These are phyloP conservation scores for Mellivora capensis DNA, from an alignment of 2,113 vertebrate species.

Conservation along the genomic window DNA sequence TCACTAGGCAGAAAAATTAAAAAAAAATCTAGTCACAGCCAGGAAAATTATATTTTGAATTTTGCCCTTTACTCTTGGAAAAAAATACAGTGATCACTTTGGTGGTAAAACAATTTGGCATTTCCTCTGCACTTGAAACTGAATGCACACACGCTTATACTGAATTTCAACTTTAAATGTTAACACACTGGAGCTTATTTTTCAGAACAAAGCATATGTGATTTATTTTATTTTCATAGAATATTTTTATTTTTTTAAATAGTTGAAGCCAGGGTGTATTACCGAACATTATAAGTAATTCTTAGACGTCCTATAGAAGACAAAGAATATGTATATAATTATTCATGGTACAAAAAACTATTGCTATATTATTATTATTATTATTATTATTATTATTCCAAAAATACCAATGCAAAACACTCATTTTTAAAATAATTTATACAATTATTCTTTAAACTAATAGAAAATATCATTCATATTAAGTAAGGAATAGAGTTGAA, in stretches of 20 bases:
- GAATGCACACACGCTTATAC: not conserved
- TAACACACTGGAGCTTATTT: not conserved
- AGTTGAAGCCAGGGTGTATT: not conserved
- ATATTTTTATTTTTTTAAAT: not conserved
- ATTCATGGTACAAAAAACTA: not conserved
- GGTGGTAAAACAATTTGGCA: not conserved
- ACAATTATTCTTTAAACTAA: constrained; percentile 49
- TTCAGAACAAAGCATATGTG: not conserved
- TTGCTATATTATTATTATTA: not conserved
- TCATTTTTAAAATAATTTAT: not conserved
- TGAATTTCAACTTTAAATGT: constrained; percentile 14
- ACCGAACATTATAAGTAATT: not conserved
- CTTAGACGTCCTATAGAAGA: not conserved
- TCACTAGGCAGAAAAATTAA: constrained; percentile 7
- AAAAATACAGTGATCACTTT: not conserved
- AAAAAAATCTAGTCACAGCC: not conserved
- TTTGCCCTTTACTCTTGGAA: not conserved
- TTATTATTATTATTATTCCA: not conserved
- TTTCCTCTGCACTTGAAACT: constrained; percentile 4
- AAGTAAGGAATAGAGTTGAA: constrained; percentile 28
- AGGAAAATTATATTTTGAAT: constrained; percentile 31
- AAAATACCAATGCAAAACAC: not conserved
- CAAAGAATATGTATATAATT: not conserved
- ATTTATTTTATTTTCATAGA: not conserved
- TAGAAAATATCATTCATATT: constrained; percentile 13